Percentiles rank a stretch among this genome's conserved stretches.
Evolutionary conservation across 2,888 invertebrate species (phyloP).

Genomic region (Biston stratarius): DNA sequence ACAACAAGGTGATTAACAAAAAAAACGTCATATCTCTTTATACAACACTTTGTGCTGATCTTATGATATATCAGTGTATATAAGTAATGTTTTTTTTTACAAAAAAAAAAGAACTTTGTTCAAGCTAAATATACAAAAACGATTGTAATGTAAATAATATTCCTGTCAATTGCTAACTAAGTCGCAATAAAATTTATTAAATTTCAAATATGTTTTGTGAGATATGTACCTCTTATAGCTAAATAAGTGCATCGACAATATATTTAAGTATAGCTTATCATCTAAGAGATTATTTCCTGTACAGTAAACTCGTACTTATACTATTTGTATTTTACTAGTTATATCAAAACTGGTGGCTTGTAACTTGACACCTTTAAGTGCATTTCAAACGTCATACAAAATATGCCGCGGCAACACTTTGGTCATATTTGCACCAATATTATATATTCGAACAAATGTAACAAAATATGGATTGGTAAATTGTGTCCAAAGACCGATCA

Average conservation of each 20-base stretch:
- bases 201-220: slow-evolving; percentile 39
- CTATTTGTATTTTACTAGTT: background rate
- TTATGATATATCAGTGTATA: slow-evolving; percentile 54
- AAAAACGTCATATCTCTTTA: slow-evolving; percentile 54
- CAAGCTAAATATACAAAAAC: slow-evolving; percentile 72
- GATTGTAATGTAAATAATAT: slow-evolving; percentile 44
- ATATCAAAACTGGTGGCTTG: slow-evolving; percentile 7
- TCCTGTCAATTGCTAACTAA: slow-evolving; percentile 31
- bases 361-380: background rate
- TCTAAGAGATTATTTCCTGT: slow-evolving; percentile 22
- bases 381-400: background rate
- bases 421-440: too few species aligned
- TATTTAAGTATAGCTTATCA: slow-evolving; percentile 24
- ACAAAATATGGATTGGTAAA: too few species aligned
- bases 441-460: too few species aligned
- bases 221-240: slow-evolving; percentile 52
- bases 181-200: slow-evolving; percentile 38
- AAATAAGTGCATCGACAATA: slow-evolving; percentile 35
- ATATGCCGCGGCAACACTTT: too few species aligned
- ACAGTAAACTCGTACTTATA: too few species aligned
- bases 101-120: slow-evolving; percentile 75
- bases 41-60: slow-evolving; percentile 76
- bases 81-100: slow-evolving; percentile 38
- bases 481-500: too few species aligned
- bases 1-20: slow-evolving; percentile 61